A percentile compares a stretch with the other conserved stretches of the same genome.
phyloP scores from a whole-genome alignment of 2,113 vertebrate genomes.

The Ailurus styani region DNA sequence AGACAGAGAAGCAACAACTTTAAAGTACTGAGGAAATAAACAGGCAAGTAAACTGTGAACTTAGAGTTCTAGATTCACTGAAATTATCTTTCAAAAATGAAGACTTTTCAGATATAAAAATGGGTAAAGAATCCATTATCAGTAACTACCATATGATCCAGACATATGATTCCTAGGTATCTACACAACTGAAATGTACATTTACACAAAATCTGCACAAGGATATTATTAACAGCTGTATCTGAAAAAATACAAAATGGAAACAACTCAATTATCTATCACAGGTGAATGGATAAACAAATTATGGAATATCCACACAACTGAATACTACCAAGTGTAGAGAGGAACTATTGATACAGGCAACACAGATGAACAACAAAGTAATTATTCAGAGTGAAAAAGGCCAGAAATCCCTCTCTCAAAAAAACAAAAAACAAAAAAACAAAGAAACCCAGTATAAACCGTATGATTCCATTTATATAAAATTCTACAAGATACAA shows the following conservation, averaged over 20 bases:
- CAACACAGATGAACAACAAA: neutral
- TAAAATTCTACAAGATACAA: neutral
- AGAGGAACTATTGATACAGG: neutral
- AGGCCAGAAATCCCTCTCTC: neutral
- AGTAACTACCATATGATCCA: neutral
- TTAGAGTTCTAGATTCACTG: neutral
- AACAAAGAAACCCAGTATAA: neutral
- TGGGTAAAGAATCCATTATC: neutral
- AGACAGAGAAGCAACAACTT: neutral
- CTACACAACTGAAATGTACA: neutral
- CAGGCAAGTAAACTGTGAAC: neutral
- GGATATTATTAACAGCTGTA: neutral
- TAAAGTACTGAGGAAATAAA: neutral
- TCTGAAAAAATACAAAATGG: neutral
- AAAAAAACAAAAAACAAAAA: too few relatives aligned
- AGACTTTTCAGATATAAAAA: neutral
- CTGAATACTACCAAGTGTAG: neutral
- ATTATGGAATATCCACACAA: neutral
- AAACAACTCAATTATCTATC: neutral
- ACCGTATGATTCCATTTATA: neutral
- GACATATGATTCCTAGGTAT: neutral
- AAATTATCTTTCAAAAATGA: neutral
- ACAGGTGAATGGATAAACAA: neutral
- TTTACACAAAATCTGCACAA: neutral
- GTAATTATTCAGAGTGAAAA: neutral